These are phyloP conservation scores for Nemotelus nigrinus DNA, from an alignment of 2,888 invertebrate genomes.

Conservation along the genomic window DNA sequence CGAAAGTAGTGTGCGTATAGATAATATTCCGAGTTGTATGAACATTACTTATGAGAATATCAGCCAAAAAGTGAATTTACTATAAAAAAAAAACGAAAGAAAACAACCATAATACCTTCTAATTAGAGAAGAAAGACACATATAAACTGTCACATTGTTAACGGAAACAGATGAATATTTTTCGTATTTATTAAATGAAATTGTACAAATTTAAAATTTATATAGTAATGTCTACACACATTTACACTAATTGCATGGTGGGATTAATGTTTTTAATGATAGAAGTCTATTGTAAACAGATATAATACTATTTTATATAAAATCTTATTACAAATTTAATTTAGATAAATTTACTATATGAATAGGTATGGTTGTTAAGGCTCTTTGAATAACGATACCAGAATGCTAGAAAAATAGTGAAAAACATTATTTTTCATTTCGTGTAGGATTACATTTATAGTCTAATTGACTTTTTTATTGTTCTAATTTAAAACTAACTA, in stretches of 20 bases:
- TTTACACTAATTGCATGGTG: neutral
- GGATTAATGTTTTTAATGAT: neutral
- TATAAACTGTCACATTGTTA: neutral
- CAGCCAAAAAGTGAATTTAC: neutral
- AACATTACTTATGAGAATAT: slow-evolving; percentile 14
- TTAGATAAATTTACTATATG: slow-evolving; percentile 8
- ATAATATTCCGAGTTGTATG: neutral
- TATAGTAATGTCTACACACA: slow-evolving; percentile 10
- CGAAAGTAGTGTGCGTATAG: slow-evolving; percentile 4
- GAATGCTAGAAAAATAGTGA: no score
- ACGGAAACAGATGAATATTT: neutral
- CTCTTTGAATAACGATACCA: neutral
- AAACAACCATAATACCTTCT: neutral
- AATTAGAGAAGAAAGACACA: neutral
- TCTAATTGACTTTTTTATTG: no score
- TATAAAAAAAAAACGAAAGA: neutral
- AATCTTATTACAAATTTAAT: slow-evolving; percentile 10
- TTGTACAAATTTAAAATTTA: slow-evolving; percentile 40
- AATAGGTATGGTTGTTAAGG: slow-evolving; percentile 6
- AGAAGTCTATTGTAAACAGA: slow-evolving; percentile 6
- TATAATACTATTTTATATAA: slow-evolving; percentile 24
- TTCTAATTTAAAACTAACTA: no score
- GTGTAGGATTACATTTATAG: no score
- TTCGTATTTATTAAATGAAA: slow-evolving; percentile 34
- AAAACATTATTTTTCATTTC: no score